Conservation (phyloP, 2,797 vertebrate species). For the Rhinogobio ventralis region DNA sequence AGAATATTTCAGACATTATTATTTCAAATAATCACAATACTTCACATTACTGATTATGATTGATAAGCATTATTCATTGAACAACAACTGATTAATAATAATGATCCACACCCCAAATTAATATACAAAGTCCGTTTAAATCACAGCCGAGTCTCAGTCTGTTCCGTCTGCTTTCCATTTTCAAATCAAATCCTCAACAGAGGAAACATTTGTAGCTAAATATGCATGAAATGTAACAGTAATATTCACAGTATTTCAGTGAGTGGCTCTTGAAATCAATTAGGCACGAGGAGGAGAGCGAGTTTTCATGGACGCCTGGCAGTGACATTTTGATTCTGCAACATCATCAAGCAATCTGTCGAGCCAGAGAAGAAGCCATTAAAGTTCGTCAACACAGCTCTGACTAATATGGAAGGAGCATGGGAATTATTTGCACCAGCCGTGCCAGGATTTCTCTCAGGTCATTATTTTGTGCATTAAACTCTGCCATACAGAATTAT, state of each 20-base stretch:
- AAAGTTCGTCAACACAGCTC: constrained; percentile 34
- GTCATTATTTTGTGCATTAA: constrained; percentile 38
- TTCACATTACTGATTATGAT: not conserved
- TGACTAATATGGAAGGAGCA: constrained; percentile 24
- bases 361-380: constrained; percentile 41
- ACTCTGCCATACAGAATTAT: not conserved
- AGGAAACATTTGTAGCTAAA: constrained; percentile 47
- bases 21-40: not conserved
- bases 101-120: not conserved
- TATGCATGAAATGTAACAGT: constrained; percentile 45
- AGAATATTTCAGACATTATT: not conserved
- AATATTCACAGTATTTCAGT: constrained; percentile 26
- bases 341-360: constrained; percentile 33
- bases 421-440: constrained; percentile 8
- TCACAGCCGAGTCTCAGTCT: no score
- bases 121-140: not conserved
- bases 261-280: constrained; percentile 52
- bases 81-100: not conserved
- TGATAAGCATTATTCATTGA: not conserved
- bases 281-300: constrained; percentile 26
- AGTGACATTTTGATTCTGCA: constrained; percentile 35
- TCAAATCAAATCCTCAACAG: constrained; percentile 14
- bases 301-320: constrained; percentile 32
- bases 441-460: constrained; percentile 10
- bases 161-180: constrained; percentile 19